Evolutionary conservation across 2,797 vertebrate species (phyloP).

Genomic region (Poecilia gillii): DNA sequence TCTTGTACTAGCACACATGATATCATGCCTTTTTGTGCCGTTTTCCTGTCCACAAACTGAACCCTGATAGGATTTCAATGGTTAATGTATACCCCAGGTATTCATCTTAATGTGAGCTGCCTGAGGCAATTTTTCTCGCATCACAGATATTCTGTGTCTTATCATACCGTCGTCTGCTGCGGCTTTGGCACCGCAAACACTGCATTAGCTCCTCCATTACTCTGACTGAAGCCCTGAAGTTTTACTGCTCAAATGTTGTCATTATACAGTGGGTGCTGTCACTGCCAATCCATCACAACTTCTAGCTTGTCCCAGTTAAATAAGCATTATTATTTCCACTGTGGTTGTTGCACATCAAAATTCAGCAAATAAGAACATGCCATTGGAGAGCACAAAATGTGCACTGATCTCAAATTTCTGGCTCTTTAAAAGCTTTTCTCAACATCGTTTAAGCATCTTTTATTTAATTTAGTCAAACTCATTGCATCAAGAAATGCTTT

Average conservation of each 20-base stretch:
- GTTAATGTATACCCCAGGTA: constrained; percentile 37
- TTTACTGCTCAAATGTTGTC: constrained; percentile 35
- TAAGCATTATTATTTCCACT: constrained; percentile 36
- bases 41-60: constrained; percentile 54
- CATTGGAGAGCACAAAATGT: constrained; percentile 4
- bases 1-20: constrained; percentile 48
- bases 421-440: not conserved
- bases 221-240: constrained; percentile 30
- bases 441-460: not conserved
- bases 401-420: not conserved
- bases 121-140: constrained; percentile 50
- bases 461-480: not conserved
- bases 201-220: constrained; percentile 41
- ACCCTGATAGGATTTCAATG: constrained; percentile 49
- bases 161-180: constrained; percentile 43
- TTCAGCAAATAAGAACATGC: constrained; percentile 17
- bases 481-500: not conserved
- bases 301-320: constrained; percentile 23
- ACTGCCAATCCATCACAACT: constrained; percentile 25
- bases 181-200: constrained; percentile 41
- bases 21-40: constrained; percentile 39
- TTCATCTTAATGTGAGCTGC: constrained; percentile 67
- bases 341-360: constrained; percentile 7
- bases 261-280: constrained; percentile 27
- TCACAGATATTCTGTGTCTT: constrained; percentile 34